Conservation (phyloP, 2,113 vertebrate genomes). For the Leptosomus discolor region DNA sequence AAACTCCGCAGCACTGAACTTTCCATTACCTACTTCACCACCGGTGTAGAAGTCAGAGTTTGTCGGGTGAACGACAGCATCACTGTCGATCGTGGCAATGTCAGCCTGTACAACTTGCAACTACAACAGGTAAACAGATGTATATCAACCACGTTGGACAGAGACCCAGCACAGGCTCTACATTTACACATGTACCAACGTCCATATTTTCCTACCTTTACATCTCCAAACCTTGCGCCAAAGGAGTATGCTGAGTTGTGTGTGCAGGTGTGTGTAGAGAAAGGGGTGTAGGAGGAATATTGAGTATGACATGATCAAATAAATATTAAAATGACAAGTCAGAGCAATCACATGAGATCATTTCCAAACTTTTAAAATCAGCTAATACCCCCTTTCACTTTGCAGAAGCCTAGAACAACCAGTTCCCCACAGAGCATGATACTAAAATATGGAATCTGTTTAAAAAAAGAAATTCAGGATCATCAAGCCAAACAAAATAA, state of each 20-base stretch:
- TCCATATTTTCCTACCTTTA: constrained; percentile 78
- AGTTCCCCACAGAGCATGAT: constrained; percentile 73
- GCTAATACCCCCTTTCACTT: constrained; percentile 72
- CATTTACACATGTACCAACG: constrained; percentile 80
- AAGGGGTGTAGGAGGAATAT: constrained; percentile 70
- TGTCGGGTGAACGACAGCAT: constrained; percentile 99
- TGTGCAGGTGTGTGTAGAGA: constrained; percentile 76
- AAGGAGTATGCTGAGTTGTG: constrained; percentile 72
- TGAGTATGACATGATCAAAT: constrained; percentile 78
- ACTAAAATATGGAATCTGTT: constrained; percentile 71
- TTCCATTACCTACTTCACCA: constrained; percentile 99
- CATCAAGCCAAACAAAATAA: constrained; percentile 76
- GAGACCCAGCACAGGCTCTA: constrained; percentile 81
- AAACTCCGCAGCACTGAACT: constrained; percentile 83
- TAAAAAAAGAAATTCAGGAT: constrained; percentile 67
- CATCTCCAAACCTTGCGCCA: constrained; percentile 73
- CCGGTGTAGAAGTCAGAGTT: constrained; percentile 96
- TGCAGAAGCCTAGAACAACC: constrained; percentile 70
- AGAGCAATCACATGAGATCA: constrained; percentile 74
- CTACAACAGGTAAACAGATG: constrained; percentile 96
- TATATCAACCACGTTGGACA: constrained; percentile 86
- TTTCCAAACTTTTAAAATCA: constrained; percentile 73
- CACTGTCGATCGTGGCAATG: constrained; percentile 98
- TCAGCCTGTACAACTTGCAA: constrained; percentile 99
- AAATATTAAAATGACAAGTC: constrained; percentile 76